Conservation (phyloP, 2,797 vertebrate genomes). For the Philypnodon macrostomus region DNA sequence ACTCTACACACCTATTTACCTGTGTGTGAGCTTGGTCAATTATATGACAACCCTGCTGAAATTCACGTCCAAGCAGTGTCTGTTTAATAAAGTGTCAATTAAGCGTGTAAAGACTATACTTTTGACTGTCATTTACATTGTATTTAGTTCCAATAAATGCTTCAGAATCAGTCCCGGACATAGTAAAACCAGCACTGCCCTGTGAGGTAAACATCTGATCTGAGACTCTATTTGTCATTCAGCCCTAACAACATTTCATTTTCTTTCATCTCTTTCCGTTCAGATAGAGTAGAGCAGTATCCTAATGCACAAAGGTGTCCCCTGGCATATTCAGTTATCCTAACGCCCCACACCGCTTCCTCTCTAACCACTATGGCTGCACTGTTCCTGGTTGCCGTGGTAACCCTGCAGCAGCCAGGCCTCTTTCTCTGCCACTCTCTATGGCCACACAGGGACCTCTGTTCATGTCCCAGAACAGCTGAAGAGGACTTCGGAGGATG, state of each 20-base stretch:
- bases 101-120: too few species aligned
- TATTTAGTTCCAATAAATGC: too few species aligned
- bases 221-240: constrained; percentile 35
- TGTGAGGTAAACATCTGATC: constrained; percentile 24
- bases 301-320: constrained; percentile 68
- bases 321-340: constrained; percentile 62
- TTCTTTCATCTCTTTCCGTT: constrained; percentile 24
- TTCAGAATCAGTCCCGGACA: too few species aligned
- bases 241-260: constrained; percentile 48
- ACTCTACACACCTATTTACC: too few species aligned
- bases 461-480: constrained; percentile 67
- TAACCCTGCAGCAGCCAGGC: constrained; percentile 61
- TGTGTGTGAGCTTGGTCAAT: too few species aligned
- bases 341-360: constrained; percentile 54
- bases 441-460: constrained; percentile 62
- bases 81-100: too few species aligned
- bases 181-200: constrained; percentile 9
- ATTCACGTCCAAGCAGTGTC: too few species aligned
- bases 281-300: constrained; percentile 44
- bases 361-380: constrained; percentile 61
- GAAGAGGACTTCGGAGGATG: constrained; percentile 54
- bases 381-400: constrained; percentile 74
- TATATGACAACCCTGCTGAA: too few species aligned
- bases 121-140: too few species aligned
- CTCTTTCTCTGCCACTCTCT: constrained; percentile 27